Conservation (phyloP, 2,113 vertebrate genomes). For the Aegypius monachus region DNA sequence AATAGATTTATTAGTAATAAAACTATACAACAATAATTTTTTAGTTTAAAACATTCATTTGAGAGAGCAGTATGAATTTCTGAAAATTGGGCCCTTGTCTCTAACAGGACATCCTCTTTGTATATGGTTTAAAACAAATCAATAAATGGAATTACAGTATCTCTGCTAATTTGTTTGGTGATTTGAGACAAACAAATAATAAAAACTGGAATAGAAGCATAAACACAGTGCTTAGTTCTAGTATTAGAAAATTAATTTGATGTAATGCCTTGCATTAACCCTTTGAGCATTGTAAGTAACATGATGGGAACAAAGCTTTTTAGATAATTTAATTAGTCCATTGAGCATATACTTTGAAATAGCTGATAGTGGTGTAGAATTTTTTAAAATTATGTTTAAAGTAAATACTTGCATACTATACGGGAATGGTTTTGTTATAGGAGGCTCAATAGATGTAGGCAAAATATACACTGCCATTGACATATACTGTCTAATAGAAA, state of each 20-base stretch:
- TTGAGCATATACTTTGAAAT: constrained; percentile 68
- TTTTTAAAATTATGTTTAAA: constrained; percentile 28
- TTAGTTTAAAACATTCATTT: not conserved
- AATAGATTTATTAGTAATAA: not conserved
- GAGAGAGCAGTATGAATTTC: constrained; percentile 41
- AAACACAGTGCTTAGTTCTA: constrained; percentile 77
- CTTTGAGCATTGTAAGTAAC: constrained; percentile 83
- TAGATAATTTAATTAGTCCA: constrained; percentile 63
- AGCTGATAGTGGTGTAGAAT: constrained; percentile 52
- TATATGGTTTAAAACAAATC: constrained; percentile 57
- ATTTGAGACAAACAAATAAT: constrained; percentile 45
- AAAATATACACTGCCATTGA: constrained; percentile 73
- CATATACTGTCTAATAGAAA: constrained; percentile 66
- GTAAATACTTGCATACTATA: constrained; percentile 73
- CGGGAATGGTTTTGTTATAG: constrained; percentile 64
- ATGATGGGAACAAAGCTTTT: constrained; percentile 69
- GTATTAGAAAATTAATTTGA: constrained; percentile 73
- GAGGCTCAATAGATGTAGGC: constrained; percentile 68
- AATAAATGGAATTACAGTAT: constrained; percentile 66
- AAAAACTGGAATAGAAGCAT: constrained; percentile 81
- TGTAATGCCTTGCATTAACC: constrained; percentile 80
- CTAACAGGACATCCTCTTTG: constrained; percentile 63
- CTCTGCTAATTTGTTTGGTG: constrained; percentile 71
- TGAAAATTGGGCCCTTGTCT: constrained; percentile 71
- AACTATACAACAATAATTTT: not conserved